These are phyloP conservation scores for Thaumetopoea pityocampa DNA, from an alignment of 1,140 invertebrate genomes.

Conservation along the genomic window DNA sequence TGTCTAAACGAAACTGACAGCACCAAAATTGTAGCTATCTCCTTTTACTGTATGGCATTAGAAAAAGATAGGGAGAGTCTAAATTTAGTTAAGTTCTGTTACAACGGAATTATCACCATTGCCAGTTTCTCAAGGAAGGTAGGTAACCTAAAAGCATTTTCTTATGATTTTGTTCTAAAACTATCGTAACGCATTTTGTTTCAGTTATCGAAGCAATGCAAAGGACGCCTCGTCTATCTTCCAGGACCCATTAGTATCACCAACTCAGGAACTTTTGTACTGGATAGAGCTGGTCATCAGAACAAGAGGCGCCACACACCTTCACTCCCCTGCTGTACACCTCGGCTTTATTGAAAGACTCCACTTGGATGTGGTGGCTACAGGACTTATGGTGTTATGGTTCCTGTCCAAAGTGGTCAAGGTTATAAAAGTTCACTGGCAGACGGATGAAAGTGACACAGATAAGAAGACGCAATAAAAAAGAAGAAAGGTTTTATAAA, in stretches of 20 bases:
- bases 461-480: too few species aligned
- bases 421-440: slow-evolving; percentile 27
- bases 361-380: slow-evolving; percentile 28
- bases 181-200: not conserved
- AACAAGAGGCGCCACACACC: slow-evolving; percentile 33
- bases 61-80: too few species aligned
- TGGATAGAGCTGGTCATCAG: slow-evolving; percentile 33
- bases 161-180: not conserved
- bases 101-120: too few species aligned
- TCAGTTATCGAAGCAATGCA: slow-evolving; percentile 29
- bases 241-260: slow-evolving; percentile 25
- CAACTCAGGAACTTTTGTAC: slow-evolving; percentile 31
- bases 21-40: too few species aligned
- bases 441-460: too few species aligned
- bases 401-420: slow-evolving; percentile 36
- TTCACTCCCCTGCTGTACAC: slow-evolving; percentile 32
- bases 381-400: slow-evolving; percentile 29
- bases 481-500: too few species aligned
- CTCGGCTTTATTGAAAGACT: slow-evolving; percentile 22
- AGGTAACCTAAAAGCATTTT: too few species aligned
- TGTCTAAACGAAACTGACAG: too few species aligned
- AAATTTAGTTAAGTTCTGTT: too few species aligned
- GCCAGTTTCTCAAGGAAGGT: too few species aligned
- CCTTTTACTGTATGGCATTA: too few species aligned
- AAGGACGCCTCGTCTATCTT: slow-evolving; percentile 27